Evolutionary conservation across 2,113 vertebrate species (phyloP), one percentile per base, ranked within the genome.

Genomic region (Gallinago paraguaiae): DNA sequence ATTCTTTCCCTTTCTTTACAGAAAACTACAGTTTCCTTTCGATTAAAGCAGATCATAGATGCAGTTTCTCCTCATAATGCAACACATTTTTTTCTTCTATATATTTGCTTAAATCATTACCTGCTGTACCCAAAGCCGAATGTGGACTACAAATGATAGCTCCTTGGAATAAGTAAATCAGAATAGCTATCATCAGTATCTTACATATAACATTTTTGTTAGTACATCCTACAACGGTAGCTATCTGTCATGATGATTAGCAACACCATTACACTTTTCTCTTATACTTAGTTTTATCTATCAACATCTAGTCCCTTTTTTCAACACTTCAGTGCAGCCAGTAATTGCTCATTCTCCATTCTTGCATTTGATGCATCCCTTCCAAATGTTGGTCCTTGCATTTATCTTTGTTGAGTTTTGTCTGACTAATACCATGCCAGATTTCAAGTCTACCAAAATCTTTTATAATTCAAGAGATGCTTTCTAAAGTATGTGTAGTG

Each of bases 61-160:
- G 15, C 11, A 37, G 28, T 45, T 3, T n/a, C 27, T 86, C 4
- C 31, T 93, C 10, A 51, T 1, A 2, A 46, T 54, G 8, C 6
- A 85, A 54, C 2, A 9, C 11, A 3, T 50, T 19, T 61, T 61
- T 80, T 61, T 46, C 9, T 30, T 54, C 11, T 57, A 10, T 8
- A 45, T 0, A 4, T 65, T 65, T 86, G 0, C 9, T 61, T 67
- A 48, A 54, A 65, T 28, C 2, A 0, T 60, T 69, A 76, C 31
- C 6, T 10, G 12, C 22, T 90, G 10, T 22, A 50, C 8, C 5
- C 14, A 74, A 57, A 81, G 20, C 7, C 53, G 41, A 57, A 69
- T 3, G 1, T 1, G 1, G 23, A 6, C 7, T 43, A 19, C 9
- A 68, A 22, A 79, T 0, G 1, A 45, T 5, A 24, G 1, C 3